Base-by-base conservation (phyloP, 2,888 invertebrate species). In the Nomada flava region DNA sequence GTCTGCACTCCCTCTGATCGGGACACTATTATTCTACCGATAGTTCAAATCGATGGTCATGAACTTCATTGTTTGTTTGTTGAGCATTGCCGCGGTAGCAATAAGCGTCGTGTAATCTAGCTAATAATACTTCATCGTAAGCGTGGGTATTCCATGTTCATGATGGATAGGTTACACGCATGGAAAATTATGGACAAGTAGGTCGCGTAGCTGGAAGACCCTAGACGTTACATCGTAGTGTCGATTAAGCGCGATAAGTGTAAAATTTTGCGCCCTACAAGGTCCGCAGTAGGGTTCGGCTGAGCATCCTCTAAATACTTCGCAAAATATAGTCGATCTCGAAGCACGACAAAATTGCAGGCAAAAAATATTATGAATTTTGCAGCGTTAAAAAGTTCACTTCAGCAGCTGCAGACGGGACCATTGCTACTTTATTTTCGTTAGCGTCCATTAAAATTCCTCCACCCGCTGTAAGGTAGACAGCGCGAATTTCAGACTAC, bases 151-250 rank as follows among this genome's bases (percentile, higher is more conserved):
- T 26, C 1, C 23, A 10, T 23, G 0, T 1, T 10, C 0, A 2
- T n/a, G 71, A 42, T 18, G 23, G 20, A 71, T 18, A 13, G 42
- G 62, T 62, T 18, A 13, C 36, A 42, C 47, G 18, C 42, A n/a
- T 2, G 9, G 20, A 9, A 1, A 71, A 53, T 9, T 52, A 20
- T 4, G 9, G 20, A 13, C 1, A 71, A 53, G 13, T 52, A 20
- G 47, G 63, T 63, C 42, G 13, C 18, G 42, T 26, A 42, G 42
- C n/a, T 53, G 9, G 55, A 47, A 63, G 52, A 23, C 20, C 63
- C 71, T 71, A 63, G 52, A 71, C 20, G 63, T 44, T 71, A 18
- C 44, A 18, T 10, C 9, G 52, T 2, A 20, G 52, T 13, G 71
- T 52, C 23, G 71, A 2, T 26, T 26, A 26, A 26, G 26, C 26